phyloP scores from a whole-genome alignment of 2,888 invertebrate genomes.

The Napeogenes inachia region DNA sequence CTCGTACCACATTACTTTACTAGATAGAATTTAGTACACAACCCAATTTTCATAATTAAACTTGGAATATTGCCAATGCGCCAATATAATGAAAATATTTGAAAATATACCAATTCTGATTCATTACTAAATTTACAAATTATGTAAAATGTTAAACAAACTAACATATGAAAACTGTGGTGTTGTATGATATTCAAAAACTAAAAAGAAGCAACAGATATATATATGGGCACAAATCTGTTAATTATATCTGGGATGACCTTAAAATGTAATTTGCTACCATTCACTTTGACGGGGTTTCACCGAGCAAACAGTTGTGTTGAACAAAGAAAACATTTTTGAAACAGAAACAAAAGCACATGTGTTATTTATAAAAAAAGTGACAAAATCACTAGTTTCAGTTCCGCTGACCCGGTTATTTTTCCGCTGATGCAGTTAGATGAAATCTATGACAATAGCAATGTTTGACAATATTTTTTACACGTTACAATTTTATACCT shows the following conservation, averaged over 20 bases:
- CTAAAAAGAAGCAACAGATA: too few species aligned
- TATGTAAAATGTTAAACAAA: too few species aligned
- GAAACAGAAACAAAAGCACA: not conserved
- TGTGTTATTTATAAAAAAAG: slow-evolving; percentile 9
- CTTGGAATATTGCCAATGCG: slow-evolving; percentile 30
- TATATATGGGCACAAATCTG: too few species aligned
- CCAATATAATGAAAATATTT: slow-evolving; percentile 24
- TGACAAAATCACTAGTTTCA: slow-evolving; percentile 16
- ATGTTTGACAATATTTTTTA: slow-evolving; percentile 28
- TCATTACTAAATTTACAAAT: not conserved
- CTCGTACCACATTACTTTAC: slow-evolving; percentile 6
- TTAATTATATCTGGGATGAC: too few species aligned
- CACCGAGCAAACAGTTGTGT: not conserved
- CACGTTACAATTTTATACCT: not conserved
- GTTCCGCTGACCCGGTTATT: slow-evolving; percentile 26
- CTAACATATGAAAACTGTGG: too few species aligned
- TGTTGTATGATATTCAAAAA: too few species aligned
- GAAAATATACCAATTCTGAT: slow-evolving; percentile 11
- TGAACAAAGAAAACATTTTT: not conserved
- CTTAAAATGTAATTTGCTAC: too few species aligned
- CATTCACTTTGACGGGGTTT: too few species aligned
- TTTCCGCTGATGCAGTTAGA: slow-evolving; percentile 25
- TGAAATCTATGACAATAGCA: slow-evolving; percentile 28
- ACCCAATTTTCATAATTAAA: slow-evolving; percentile 31
- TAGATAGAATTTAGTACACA: slow-evolving; percentile 24